phyloP scores from a whole-genome alignment of 2,113 vertebrate species.

The Myrmophylax atrothorax region DNA sequence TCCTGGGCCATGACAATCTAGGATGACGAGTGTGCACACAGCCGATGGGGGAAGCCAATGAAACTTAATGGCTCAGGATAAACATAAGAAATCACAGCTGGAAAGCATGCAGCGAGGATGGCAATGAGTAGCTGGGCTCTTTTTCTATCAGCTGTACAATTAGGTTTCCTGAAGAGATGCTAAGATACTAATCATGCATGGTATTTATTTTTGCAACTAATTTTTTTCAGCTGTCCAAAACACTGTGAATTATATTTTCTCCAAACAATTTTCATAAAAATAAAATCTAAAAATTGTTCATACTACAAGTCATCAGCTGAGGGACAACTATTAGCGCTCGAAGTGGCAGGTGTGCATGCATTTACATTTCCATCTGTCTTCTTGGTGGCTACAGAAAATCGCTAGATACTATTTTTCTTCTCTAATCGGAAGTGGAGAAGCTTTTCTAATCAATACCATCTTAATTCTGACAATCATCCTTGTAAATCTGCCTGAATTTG shows the following conservation, averaged over 20 bases:
- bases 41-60: neutral
- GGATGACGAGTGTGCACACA: rapidly evolving
- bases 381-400: neutral
- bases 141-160: neutral
- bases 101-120: neutral
- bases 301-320: neutral
- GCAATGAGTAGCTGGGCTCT: neutral
- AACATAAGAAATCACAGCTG: neutral
- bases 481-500: neutral
- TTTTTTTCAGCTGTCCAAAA: constrained; percentile 13
- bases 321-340: neutral
- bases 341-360: neutral
- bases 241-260: neutral
- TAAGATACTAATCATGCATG: neutral
- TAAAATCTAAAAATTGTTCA: constrained; percentile 19
- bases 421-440: neutral
- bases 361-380: constrained; percentile 39
- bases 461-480: neutral
- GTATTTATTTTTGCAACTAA: constrained; percentile 23
- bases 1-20: neutral
- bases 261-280: neutral
- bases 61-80: neutral
- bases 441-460: neutral
- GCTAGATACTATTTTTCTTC: neutral
- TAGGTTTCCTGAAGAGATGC: constrained; percentile 31